Evolutionary conservation across 2,113 vertebrate genomes (phyloP).

Genomic region (Fregata magnificens): DNA sequence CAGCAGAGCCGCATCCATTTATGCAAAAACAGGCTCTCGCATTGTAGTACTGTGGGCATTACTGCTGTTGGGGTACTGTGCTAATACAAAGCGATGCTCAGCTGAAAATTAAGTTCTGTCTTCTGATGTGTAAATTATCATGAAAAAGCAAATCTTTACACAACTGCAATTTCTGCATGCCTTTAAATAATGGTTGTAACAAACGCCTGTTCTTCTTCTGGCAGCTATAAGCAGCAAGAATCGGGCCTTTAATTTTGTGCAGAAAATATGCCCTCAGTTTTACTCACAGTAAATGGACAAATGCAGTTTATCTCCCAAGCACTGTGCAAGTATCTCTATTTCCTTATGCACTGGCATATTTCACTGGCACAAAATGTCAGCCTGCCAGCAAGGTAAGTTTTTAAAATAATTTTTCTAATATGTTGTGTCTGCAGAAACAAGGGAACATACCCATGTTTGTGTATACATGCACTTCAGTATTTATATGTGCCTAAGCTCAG

Average conservation of each 20-base stretch:
- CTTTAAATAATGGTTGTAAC: neutral
- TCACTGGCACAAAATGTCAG: neutral
- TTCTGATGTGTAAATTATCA: neutral
- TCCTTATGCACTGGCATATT: neutral
- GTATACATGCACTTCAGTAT: neutral
- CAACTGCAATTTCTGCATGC: neutral
- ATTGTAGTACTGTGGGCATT: neutral
- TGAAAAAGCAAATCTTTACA: neutral
- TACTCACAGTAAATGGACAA: neutral
- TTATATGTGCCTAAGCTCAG: neutral
- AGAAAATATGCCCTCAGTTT: neutral
- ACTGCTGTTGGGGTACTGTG: neutral
- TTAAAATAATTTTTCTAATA: neutral
- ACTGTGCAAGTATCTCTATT: neutral
- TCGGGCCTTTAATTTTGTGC: neutral
- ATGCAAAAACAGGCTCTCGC: accelerated
- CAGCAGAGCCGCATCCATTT: too few species aligned
- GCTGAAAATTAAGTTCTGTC: neutral
- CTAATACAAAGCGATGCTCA: too few species aligned
- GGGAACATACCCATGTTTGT: neutral
- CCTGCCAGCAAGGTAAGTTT: neutral
- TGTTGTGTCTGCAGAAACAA: neutral
- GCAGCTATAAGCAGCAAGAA: neutral
- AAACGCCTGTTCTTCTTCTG: neutral
- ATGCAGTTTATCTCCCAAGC: neutral